Evolutionary conservation across 2,797 vertebrate genomes (phyloP).

Genomic region (Pterois miles): DNA sequence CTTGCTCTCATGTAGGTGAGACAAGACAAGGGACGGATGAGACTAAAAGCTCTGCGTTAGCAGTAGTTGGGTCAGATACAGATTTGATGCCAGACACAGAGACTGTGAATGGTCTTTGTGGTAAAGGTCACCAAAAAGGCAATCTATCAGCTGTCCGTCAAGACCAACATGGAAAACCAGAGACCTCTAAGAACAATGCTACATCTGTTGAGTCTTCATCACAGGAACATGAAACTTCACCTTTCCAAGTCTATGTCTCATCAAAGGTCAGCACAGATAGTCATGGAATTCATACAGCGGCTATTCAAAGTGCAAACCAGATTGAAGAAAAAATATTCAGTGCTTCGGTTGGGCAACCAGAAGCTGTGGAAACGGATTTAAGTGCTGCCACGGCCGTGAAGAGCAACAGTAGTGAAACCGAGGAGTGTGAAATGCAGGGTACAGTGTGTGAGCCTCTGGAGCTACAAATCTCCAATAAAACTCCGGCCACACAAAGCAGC

Average conservation of each 20-base stretch:
- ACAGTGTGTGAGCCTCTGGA: slow-evolving; percentile 32
- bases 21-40: slow-evolving; percentile 18
- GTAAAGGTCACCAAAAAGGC: slow-evolving; percentile 50
- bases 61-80: not conserved
- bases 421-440: slow-evolving; percentile 60
- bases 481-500: slow-evolving; percentile 45
- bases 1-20: slow-evolving; percentile 24
- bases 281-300: slow-evolving; percentile 34
- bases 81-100: not conserved
- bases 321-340: slow-evolving; percentile 35
- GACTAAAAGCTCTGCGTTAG: slow-evolving; percentile 31
- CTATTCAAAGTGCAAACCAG: slow-evolving; percentile 34
- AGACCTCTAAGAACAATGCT: slow-evolving; percentile 37
- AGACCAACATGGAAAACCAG: slow-evolving; percentile 40
- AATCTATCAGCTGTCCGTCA: slow-evolving; percentile 52
- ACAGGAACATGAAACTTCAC: slow-evolving; percentile 53
- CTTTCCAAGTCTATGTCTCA: slow-evolving; percentile 36
- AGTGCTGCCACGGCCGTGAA: slow-evolving; percentile 19
- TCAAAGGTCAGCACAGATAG: slow-evolving; percentile 47
- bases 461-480: slow-evolving; percentile 57
- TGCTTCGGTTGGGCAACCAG: slow-evolving; percentile 14
- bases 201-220: slow-evolving; percentile 49
- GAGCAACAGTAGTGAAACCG: slow-evolving; percentile 35
- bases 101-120: slow-evolving; percentile 11
- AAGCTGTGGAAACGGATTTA: slow-evolving; percentile 34